phyloP scores from a whole-genome alignment of 1,140 invertebrate genomes.

The Chymomyza costata region DNA sequence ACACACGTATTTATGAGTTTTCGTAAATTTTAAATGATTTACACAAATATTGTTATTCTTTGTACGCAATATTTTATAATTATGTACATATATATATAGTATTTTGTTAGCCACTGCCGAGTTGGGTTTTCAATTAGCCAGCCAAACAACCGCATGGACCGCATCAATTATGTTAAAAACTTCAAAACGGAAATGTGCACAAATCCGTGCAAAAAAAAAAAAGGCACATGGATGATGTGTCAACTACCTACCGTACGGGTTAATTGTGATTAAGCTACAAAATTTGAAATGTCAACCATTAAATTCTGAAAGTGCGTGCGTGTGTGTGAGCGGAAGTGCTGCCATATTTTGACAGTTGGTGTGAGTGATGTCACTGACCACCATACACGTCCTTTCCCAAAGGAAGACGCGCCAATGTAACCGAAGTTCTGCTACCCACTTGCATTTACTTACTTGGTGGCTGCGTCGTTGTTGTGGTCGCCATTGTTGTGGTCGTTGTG shows the following conservation, averaged over 20 bases:
- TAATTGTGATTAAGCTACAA: conserved; percentile 35
- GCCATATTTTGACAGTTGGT: conserved; percentile 1
- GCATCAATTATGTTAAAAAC: conserved; percentile 60
- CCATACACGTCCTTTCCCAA: not conserved
- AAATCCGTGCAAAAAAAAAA: conserved; percentile 17
- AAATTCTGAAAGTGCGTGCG: not conserved
- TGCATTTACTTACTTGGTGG: conserved; percentile 80
- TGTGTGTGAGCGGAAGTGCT: conserved; percentile 10
- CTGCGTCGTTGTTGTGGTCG: conserved; percentile 80
- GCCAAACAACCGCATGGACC: conserved; percentile 54
- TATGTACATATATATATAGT: not conserved
- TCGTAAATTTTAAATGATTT: conserved; percentile 50
- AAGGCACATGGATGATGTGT: not conserved
- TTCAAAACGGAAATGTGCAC: conserved; percentile 42
- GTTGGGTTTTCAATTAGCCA: conserved; percentile 63
- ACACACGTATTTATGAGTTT: conserved; percentile 12
- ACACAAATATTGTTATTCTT: conserved; percentile 14
- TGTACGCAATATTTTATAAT: conserved; percentile 51
- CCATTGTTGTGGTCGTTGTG: conserved; percentile 76
- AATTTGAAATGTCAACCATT: conserved; percentile 32
- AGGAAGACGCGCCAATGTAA: not conserved
- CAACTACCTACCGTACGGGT: not conserved
- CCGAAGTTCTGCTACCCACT: conserved; percentile 29
- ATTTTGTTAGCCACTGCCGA: conserved; percentile 13
- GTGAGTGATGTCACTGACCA: conserved; percentile 1